Evolutionary conservation across 2,113 vertebrate genomes (phyloP), one percentile per base, ranked within the genome.

Genomic region (Donacobius atricapilla): DNA sequence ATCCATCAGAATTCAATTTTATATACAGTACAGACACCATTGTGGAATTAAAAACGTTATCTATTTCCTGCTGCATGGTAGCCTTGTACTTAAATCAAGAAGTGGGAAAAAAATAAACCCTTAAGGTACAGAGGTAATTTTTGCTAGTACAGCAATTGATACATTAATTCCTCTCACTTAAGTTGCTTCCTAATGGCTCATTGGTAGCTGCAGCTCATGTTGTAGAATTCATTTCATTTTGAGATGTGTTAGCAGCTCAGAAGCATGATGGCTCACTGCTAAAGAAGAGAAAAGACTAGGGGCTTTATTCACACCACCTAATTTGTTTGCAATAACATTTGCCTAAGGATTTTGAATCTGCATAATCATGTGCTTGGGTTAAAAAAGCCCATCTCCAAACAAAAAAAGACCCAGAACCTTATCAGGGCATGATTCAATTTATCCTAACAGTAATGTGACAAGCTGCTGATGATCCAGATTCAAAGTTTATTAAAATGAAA

Each of bases 31-130:
- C 4, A 75, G 83, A 88, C 71, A 6, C 5, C 50, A 66, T 5
- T 11, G 30, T 19, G 6, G 27, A 71, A 53, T 76, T 42, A 42
- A 47, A 79, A 45, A 27, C 21, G 13, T 6, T 20, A 15, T 23
- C n/a, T 54, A 13, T n/a, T 92, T 58, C 7, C 19, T 66, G 3
- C 19, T 89, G 11, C 20, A 13, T 39, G 15, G 16, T 47, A 72
- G 5, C 10, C 9, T 87, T 45, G 31, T 21, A 40, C 9, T 79
- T 60, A 50, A 61, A 61, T 24, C 7, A 85, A 66, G 75, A 84
- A 18, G 3, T 3, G 6, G 1, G 4, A 1, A 2, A 2, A 24
- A 28, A n/a, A n/a, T 10, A 44, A 70, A 3, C 23, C 10, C 7
- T 82, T 47, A 50, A 81, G 20, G n/a, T 80, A 77, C 0, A 1